Percentiles rank a stretch among this genome's conserved stretches.
Evolutionary conservation across 53 echinoderm and acorn worm genomes (phyloP).

Genomic region (Hippasteria phrygiana): DNA sequence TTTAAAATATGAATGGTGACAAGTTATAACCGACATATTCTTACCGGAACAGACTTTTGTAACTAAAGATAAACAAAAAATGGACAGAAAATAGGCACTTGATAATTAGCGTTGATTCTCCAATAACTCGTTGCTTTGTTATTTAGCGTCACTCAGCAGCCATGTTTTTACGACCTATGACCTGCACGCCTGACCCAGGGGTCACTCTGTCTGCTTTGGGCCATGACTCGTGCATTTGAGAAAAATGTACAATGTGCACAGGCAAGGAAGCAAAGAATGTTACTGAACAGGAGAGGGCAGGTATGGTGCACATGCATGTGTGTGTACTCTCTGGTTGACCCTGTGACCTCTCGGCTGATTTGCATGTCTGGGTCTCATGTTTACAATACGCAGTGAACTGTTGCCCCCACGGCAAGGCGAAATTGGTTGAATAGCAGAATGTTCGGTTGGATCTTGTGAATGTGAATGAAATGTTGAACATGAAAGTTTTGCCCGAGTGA

Average conservation of each 20-base stretch:
- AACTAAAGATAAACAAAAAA: too few relatives aligned
- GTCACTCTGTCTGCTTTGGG: slow-evolving; percentile 40
- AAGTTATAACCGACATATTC: too few relatives aligned
- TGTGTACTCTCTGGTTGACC: slow-evolving; percentile 42
- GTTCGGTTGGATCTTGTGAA: too few relatives aligned
- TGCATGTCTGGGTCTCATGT: slow-evolving; percentile 64
- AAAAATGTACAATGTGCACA: not conserved
- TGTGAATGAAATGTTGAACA: too few relatives aligned
- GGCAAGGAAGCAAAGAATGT: not conserved
- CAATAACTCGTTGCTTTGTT: not conserved
- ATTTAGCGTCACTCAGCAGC: slow-evolving; percentile 43
- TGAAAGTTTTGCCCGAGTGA: too few relatives aligned
- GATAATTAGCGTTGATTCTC: not conserved
- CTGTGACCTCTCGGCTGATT: slow-evolving; percentile 32
- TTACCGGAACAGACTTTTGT: too few relatives aligned
- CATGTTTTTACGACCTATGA: slow-evolving; percentile 27
- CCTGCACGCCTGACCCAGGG: slow-evolving; percentile 38
- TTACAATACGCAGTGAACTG: slow-evolving; percentile 60
- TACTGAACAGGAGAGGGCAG: not conserved
- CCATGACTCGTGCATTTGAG: slow-evolving; percentile 31
- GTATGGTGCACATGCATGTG: not conserved
- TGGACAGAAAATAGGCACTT: not conserved
- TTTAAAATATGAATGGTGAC: too few relatives aligned
- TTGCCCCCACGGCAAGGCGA: slow-evolving; percentile 9
- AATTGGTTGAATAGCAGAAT: not conserved